Base-by-base conservation (phyloP, 1,140 invertebrate species). In the Drusus annulatus region DNA sequence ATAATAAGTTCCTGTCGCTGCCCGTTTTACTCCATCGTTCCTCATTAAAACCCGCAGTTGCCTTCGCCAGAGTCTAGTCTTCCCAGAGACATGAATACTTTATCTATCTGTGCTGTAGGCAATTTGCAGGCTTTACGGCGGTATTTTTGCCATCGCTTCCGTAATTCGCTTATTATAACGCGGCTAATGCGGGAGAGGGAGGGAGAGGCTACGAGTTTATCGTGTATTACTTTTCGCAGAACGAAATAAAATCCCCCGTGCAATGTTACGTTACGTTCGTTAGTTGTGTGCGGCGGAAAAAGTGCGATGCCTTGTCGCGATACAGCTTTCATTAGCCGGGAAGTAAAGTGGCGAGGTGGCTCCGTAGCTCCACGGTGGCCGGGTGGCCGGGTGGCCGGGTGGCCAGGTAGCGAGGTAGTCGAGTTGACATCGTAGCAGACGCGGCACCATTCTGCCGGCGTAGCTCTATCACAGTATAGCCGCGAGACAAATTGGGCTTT, bases 221-320 rank as follows among this genome's bases (percentile, higher is more conserved):
- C 50, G 21, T 10, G 19, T 54, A 16, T 54, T 25, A 13, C 56
- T 56, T 56, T 54, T 74, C 69, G 50, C 19, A 3, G 10, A 50
- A 65, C 19, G 7, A 21, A 31, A 54, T 56, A 74, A 51, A 23
- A 0, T 15, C 36, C 36, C 65, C 31, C 15, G 17, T 54, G 45
- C 19, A 3, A 21, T 25, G 69, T 74, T 21, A 74, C 50, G 23
- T 28, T 69, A 13, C 75, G 75, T 50, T 50, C 56, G 56, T 62
- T 62, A 68, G 31, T 52, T 28, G 51, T 78, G n/a, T 76, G 54
- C 19, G 21, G 56, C 75, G 10, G 58, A 76, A 76, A 76, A 62
- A 63, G 58, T 60, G 58, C 75, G 54, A 77, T 77, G 36, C 75
- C 31, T 60, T 56, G 45, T 56, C 73, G 19, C 19, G 73, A 75